Conservation (phyloP, 2,888 invertebrate genomes). For the Dinocampus coccinellae region DNA sequence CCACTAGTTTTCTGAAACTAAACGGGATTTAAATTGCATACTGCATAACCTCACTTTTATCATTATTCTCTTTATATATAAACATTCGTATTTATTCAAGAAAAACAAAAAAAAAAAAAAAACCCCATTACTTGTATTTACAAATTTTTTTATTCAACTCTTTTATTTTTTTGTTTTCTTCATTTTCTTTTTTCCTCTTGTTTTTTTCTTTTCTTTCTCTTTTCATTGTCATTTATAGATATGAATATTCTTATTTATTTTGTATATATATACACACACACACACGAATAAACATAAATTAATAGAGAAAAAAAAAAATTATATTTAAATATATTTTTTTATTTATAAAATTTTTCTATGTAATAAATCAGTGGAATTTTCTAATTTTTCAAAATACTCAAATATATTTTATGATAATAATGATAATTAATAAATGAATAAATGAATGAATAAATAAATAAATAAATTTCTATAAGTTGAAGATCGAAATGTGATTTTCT, state of each 20-base stretch:
- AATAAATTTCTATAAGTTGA: neutral
- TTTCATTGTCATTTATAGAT: too few relatives aligned
- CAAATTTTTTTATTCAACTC: constrained; percentile 11
- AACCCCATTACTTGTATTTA: neutral
- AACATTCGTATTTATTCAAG: neutral
- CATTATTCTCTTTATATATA: neutral
- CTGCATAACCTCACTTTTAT: neutral
- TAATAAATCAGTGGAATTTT: too few relatives aligned
- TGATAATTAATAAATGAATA: too few relatives aligned
- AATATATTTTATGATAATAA: constrained; percentile 47
- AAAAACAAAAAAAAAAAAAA: neutral
- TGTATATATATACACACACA: too few relatives aligned
- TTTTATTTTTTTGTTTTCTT: neutral
- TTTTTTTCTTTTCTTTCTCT: too few relatives aligned
- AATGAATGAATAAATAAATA: neutral
- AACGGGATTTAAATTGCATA: constrained; percentile 11
- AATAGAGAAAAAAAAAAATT: neutral
- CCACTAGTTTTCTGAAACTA: neutral
- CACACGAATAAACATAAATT: neutral
- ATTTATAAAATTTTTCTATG: too few relatives aligned
- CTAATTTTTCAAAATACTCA: constrained; percentile 36
- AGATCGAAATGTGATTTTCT: neutral
- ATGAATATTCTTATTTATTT: too few relatives aligned
- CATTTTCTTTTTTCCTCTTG: too few relatives aligned
- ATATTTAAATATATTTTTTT: too few relatives aligned